Percentiles rank a stretch among this genome's conserved stretches.
These are phyloP conservation scores for Sitophilus oryzae DNA, from an alignment of 1,140 invertebrate genomes.

Conservation along the genomic window DNA sequence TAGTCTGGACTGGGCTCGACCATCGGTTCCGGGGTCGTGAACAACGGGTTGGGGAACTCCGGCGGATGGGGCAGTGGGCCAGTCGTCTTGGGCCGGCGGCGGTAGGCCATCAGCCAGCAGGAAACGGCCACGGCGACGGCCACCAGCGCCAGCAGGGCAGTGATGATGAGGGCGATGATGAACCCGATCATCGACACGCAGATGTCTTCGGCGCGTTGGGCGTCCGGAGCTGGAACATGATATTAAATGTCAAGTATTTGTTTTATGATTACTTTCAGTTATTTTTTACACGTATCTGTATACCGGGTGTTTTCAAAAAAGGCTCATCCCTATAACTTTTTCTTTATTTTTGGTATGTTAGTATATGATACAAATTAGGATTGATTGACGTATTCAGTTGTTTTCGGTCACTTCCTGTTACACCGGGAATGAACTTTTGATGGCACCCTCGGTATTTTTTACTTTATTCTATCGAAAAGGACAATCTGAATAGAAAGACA, in stretches of 20 bases:
- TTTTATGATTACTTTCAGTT: slow-evolving; percentile 5
- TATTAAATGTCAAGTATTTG: slow-evolving; percentile 13
- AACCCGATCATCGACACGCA: slow-evolving; percentile 90
- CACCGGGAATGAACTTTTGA: too few relatives aligned
- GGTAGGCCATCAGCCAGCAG: slow-evolving; percentile 91
- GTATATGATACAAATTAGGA: too few relatives aligned
- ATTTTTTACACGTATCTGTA: too few relatives aligned
- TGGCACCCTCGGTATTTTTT: too few relatives aligned
- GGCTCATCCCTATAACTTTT: too few relatives aligned
- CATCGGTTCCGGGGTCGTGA: slow-evolving; percentile 75
- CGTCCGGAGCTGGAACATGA: slow-evolving; percentile 53
- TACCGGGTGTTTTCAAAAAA: too few relatives aligned
- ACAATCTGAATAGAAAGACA: too few relatives aligned
- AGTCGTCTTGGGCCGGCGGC: slow-evolving; percentile 73
- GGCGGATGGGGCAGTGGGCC: slow-evolving; percentile 89
- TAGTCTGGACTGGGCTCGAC: slow-evolving; percentile 77
- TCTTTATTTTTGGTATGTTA: too few relatives aligned
- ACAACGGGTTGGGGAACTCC: slow-evolving; percentile 90
- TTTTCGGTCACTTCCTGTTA: too few relatives aligned
- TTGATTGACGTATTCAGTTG: too few relatives aligned
- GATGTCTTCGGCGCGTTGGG: slow-evolving; percentile 72
- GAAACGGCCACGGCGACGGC: slow-evolving; percentile 90
- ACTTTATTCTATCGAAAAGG: too few relatives aligned
- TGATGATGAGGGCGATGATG: slow-evolving; percentile 86
- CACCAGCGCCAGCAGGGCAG: slow-evolving; percentile 82